Evolutionary conservation across 2,888 invertebrate genomes (phyloP).

Genomic region (Notodromas monacha): DNA sequence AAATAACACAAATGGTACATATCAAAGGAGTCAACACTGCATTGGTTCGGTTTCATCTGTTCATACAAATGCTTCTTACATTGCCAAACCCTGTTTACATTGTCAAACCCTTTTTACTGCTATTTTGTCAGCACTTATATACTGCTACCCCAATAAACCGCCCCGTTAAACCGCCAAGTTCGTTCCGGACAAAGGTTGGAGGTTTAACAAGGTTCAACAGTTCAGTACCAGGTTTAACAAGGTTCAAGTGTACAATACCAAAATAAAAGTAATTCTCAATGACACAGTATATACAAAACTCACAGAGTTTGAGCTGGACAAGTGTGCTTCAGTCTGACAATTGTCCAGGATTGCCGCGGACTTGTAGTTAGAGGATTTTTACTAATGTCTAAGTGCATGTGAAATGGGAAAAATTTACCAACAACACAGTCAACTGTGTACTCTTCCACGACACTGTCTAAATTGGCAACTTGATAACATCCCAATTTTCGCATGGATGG

Average conservation of each 20-base stretch:
- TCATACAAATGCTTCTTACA: constrained; percentile 4
- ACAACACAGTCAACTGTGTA: constrained; percentile 4
- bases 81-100: constrained; percentile 4
- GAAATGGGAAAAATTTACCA: constrained; percentile 4
- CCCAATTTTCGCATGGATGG: constrained; percentile 4
- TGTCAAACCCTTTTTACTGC: constrained; percentile 4
- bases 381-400: constrained; percentile 4
- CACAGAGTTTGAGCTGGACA: constrained; percentile 4
- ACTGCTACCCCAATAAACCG: constrained; percentile 4
- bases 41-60: constrained; percentile 4
- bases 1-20: constrained; percentile 4
- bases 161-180: constrained; percentile 4
- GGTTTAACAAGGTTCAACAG: constrained; percentile 4
- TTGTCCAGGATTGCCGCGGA: constrained; percentile 4
- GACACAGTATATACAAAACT: constrained; percentile 4
- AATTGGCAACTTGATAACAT: constrained; percentile 4
- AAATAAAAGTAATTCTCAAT: constrained; percentile 4
- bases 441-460: constrained; percentile 4
- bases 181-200: constrained; percentile 4
- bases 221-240: constrained; percentile 4
- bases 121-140: constrained; percentile 4
- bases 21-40: constrained; percentile 2
- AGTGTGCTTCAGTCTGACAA: constrained; percentile 4
- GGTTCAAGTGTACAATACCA: constrained; percentile 2
- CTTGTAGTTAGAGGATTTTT: constrained; percentile 4